phyloP scores from a whole-genome alignment of 2,113 vertebrate species.

The Sceloporus undulatus region DNA sequence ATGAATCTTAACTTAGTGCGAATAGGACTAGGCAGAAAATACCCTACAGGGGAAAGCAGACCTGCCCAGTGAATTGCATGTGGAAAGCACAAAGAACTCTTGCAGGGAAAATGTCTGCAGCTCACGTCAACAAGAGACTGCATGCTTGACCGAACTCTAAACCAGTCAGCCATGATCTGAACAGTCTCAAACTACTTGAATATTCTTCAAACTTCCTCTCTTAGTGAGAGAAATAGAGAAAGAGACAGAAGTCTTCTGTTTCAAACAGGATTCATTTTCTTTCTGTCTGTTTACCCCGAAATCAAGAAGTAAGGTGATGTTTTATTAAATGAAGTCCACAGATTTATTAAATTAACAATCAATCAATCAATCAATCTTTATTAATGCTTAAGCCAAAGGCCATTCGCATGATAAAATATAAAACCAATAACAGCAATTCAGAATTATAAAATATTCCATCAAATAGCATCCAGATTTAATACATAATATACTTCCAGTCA shows the following conservation, averaged over 20 bases:
- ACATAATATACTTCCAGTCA: no score
- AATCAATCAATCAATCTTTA: no score
- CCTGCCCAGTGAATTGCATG: background rate
- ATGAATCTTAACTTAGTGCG: background rate
- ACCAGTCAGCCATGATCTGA: conserved; percentile 9
- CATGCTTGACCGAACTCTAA: background rate
- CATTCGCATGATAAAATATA: no score
- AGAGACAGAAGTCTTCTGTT: background rate
- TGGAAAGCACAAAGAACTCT: conserved; percentile 42
- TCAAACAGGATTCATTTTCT: background rate
- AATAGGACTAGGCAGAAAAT: background rate
- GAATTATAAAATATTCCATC: no score
- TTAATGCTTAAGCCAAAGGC: no score
- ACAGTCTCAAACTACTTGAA: background rate
- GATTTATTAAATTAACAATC: background rate
- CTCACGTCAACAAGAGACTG: background rate
- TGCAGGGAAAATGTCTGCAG: conserved; percentile 14
- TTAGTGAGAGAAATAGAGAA: conserved; percentile 8
- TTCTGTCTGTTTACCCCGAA: background rate
- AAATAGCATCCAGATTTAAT: no score
- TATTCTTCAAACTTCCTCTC: conserved; percentile 1
- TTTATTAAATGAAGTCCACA: background rate
- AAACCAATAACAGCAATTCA: no score
- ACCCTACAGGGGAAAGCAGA: conserved; percentile 10
- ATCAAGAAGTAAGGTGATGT: background rate